These are phyloP conservation scores for Cheilosia pagana DNA, from an alignment of 2,888 invertebrate genomes.

Conservation along the genomic window DNA sequence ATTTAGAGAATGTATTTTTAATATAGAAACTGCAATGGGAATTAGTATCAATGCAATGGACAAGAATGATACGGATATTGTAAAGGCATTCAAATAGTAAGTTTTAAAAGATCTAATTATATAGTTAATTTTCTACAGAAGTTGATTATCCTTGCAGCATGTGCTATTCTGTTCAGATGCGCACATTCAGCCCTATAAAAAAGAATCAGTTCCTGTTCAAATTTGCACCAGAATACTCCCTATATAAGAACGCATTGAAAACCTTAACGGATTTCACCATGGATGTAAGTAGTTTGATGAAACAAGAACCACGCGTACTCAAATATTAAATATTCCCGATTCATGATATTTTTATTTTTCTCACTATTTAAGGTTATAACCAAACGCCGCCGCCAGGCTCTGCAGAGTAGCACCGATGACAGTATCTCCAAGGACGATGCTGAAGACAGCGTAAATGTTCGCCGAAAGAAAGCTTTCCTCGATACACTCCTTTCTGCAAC, in stretches of 20 bases:
- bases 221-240: not conserved
- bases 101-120: constrained; percentile 37
- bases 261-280: not conserved
- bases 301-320: no score
- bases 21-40: constrained; percentile 87
- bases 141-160: not conserved
- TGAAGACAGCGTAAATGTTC: constrained; percentile 73
- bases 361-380: constrained; percentile 77
- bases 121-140: no score
- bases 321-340: no score
- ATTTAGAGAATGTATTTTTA: not conserved
- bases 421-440: constrained; percentile 37
- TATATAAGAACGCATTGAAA: not conserved
- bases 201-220: not conserved
- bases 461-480: constrained; percentile 80
- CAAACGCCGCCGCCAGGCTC: constrained; percentile 77
- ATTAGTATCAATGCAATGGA: constrained; percentile 84
- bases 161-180: not conserved
- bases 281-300: not conserved
- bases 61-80: constrained; percentile 83
- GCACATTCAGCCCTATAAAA: not conserved
- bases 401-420: constrained; percentile 8
- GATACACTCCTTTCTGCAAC: constrained; percentile 80
- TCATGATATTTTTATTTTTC: not conserved
- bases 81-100: constrained; percentile 84